Conservation (phyloP, 1,140 invertebrate species). For the Drosophila watanabei region DNA sequence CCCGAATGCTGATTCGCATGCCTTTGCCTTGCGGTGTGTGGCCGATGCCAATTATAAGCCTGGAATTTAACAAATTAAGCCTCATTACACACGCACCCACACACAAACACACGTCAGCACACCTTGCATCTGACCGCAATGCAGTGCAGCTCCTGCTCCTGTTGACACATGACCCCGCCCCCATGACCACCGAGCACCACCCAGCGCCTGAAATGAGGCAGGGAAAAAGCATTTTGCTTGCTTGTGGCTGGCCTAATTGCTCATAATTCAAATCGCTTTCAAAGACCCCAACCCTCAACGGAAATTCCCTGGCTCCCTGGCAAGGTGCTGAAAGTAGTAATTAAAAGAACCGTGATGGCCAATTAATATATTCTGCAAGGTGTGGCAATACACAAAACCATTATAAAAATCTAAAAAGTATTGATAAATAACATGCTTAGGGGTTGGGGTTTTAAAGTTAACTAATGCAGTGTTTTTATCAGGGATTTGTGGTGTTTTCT, state of each 20-base stretch:
- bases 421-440: not conserved
- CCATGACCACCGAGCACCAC: not conserved
- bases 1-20: constrained; percentile 30
- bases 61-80: constrained; percentile 83
- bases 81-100: constrained; percentile 62
- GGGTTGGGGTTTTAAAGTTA: not conserved
- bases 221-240: constrained; percentile 55
- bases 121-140: constrained; percentile 56
- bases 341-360: constrained; percentile 22
- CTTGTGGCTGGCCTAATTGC: constrained; percentile 72
- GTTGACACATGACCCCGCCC: constrained; percentile 72
- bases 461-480: constrained; percentile 1
- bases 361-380: constrained; percentile 12
- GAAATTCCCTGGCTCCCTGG: not conserved
- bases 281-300: not conserved
- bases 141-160: constrained; percentile 62
- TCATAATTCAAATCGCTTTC: constrained; percentile 64
- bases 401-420: constrained; percentile 12
- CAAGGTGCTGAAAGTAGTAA: constrained; percentile 22
- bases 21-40: constrained; percentile 71
- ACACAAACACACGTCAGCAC: too few species aligned
- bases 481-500: not conserved
- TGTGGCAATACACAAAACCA: not conserved
- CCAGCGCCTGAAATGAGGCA: constrained; percentile 12
- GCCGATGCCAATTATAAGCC: constrained; percentile 78